These are phyloP conservation scores for Chalcosyrphus nemorum DNA, from an alignment of 2,888 invertebrate species.

Conservation along the genomic window DNA sequence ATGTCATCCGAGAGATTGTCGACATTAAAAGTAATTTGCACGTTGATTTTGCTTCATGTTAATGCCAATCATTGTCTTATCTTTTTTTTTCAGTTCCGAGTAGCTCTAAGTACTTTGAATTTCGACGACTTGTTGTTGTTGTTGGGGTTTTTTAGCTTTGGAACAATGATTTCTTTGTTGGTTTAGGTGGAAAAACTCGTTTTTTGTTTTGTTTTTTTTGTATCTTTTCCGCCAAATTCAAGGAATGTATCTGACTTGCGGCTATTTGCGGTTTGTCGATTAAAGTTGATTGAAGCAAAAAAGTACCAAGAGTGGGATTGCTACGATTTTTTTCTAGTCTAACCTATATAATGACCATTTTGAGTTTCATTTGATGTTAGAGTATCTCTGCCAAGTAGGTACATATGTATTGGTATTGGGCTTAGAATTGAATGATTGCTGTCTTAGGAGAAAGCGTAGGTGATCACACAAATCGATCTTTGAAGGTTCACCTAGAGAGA, in stretches of 20 bases:
- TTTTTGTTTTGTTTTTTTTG: conserved; percentile 9
- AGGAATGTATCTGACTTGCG: conserved; percentile 47
- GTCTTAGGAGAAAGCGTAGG: no score
- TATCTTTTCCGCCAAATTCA: conserved; percentile 50
- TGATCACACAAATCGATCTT: no score
- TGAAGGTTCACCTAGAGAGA: no score
- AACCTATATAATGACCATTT: conserved; percentile 52
- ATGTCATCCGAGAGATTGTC: conserved; percentile 59
- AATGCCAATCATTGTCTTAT: conserved; percentile 69
- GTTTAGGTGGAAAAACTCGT: conserved; percentile 61
- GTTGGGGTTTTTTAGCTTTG: conserved; percentile 35
- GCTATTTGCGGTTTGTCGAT: conserved; percentile 67
- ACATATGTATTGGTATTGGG: no score
- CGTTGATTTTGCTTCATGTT: conserved; percentile 65
- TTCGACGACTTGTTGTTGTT: neutral
- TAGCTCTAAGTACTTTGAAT: neutral
- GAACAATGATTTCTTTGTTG: conserved; percentile 66
- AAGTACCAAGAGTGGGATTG: conserved; percentile 46
- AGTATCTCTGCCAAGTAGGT: no score
- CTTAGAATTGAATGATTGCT: no score
- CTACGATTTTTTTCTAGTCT: conserved; percentile 41
- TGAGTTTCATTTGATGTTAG: conserved; percentile 42
- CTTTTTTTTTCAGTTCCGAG: conserved; percentile 25
- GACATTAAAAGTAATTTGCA: conserved; percentile 72
- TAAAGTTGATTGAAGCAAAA: conserved; percentile 64